Base-by-base conservation (phyloP, 2,113 vertebrate species). In the Melanocharis versteri region DNA sequence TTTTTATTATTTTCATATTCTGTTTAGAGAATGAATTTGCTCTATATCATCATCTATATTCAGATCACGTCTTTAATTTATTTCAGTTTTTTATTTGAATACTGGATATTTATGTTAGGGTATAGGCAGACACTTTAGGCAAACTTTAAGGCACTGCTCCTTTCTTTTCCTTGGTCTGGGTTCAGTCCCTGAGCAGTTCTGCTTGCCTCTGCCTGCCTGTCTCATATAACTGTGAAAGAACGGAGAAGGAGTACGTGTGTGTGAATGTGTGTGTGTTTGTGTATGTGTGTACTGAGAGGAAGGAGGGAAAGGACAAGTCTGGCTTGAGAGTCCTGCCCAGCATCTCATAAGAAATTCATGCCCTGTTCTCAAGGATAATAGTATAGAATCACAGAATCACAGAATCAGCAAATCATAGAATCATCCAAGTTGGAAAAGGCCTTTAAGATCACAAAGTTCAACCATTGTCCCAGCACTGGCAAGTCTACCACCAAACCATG, bases 1-100 rank as follows among this genome's bases (percentile, higher is more conserved):
- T 61, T 89, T 87, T 81, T 57, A 78, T 47, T 78, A 45, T 90
- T 87, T 91, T 73, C 26, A 57, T 70, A 50, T 91, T 90, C 73
- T 91, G 11, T 23, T 83, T 61, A 84, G 9, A 87, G 60, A 54
- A 61, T 10, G 2, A 84, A 70, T 42, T 8, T 70, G 17, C 17
- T 81, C 23, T 70, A n/a, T 84, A 31, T 11, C 12, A 15, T 37
- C 39, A 75, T 66, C 35, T 58, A 14, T 54, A 92, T 81, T 90
- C 93, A 87, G 39, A 78, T 61, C 84, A 89, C 10, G 5, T 20
- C 23, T 57, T 40, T 75, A 1, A 15, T 84, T 94, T 87, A 82
- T 58, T 82, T 81, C 77, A 58, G 9, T 23, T 77, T 73, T 66
- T 50, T 44, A 78, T 93, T 61, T 93, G 54, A 84, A 65, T 78